These are phyloP conservation scores for Allobates femoralis DNA, from an alignment of 2,797 vertebrate genomes.

Conservation along the genomic window DNA sequence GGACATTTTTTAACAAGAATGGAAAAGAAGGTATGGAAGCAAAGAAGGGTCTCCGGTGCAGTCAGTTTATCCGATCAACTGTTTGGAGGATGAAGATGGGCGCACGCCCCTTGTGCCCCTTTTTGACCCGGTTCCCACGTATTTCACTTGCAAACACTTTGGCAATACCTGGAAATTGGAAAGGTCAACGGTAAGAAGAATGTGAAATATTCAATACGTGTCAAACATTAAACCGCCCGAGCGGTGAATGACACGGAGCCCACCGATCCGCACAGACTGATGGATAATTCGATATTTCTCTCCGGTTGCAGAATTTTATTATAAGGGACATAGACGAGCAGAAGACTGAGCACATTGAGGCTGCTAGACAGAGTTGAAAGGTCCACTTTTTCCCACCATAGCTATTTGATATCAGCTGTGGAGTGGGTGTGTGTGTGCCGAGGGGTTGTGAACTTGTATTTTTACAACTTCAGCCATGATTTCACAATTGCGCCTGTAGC, in stretches of 20 bases:
- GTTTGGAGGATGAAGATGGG: too few relatives aligned
- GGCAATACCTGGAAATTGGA: neutral
- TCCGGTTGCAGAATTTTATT: conserved; percentile 74
- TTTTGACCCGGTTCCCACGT: too few relatives aligned
- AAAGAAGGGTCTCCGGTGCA: too few relatives aligned
- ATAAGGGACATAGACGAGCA: conserved; percentile 76
- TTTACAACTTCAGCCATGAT: conserved; percentile 81
- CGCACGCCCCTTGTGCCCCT: too few relatives aligned
- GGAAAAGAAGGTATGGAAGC: too few relatives aligned
- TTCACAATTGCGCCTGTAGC: conserved; percentile 79
- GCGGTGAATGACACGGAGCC: neutral
- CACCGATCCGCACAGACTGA: neutral
- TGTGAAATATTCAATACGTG: conserved; percentile 15
- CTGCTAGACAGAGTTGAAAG: conserved; percentile 82
- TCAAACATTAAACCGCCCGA: neutral
- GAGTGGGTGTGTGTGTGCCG: conserved; percentile 78
- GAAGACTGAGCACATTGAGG: conserved; percentile 78
- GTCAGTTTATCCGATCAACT: too few relatives aligned
- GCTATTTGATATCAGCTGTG: conserved; percentile 79
- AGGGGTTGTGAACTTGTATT: conserved; percentile 81
- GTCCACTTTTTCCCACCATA: conserved; percentile 87
- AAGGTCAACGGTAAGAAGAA: neutral
- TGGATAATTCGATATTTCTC: conserved; percentile 68
- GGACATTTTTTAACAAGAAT: too few relatives aligned
- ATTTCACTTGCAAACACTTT: too few relatives aligned